Evolutionary conservation across 2,888 invertebrate species (phyloP).

Genomic region (Epirrhoe tristata): DNA sequence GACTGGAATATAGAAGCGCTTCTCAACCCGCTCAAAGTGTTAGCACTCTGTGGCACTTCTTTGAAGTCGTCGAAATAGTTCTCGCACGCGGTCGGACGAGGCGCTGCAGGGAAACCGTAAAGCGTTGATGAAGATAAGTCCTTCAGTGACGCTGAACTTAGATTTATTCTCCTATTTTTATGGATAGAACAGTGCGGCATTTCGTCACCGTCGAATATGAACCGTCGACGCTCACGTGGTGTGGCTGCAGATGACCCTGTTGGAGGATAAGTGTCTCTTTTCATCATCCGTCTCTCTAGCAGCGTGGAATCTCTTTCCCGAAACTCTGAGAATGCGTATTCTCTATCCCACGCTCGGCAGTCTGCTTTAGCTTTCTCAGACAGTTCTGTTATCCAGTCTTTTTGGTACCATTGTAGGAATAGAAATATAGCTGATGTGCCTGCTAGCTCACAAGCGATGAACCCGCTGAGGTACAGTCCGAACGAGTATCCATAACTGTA

Average conservation of each 20-base stretch:
- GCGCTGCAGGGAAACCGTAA: slow-evolving; percentile 88
- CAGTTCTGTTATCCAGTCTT: slow-evolving; percentile 85
- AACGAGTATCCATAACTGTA: slow-evolving; percentile 96
- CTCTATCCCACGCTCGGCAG: slow-evolving; percentile 79
- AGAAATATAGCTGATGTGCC: slow-evolving; percentile 95
- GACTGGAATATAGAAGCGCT: slow-evolving; percentile 82
- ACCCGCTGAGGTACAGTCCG: slow-evolving; percentile 93
- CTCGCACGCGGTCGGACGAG: slow-evolving; percentile 86
- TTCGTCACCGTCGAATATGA: slow-evolving; percentile 87
- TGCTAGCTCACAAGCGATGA: slow-evolving; percentile 93
- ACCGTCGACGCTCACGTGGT: slow-evolving; percentile 85
- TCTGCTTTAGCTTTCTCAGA: slow-evolving; percentile 81
- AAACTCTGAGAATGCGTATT: slow-evolving; percentile 81
- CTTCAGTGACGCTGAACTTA: slow-evolving; percentile 85
- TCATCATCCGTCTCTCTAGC: slow-evolving; percentile 77
- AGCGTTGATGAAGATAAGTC: slow-evolving; percentile 84
- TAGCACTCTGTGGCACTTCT: slow-evolving; percentile 83
- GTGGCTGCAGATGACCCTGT: slow-evolving; percentile 78
- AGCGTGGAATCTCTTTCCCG: slow-evolving; percentile 77
- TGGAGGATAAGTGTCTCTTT: slow-evolving; percentile 78
- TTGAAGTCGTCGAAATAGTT: slow-evolving; percentile 85
- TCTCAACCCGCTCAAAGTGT: slow-evolving; percentile 76
- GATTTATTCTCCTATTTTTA: slow-evolving; percentile 80
- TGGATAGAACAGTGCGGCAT: slow-evolving; percentile 85
- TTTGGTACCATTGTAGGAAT: slow-evolving; percentile 92